Evolutionary conservation across 2,113 vertebrate species (phyloP), one percentile per base, ranked within the genome.

Genomic region (Podarcis muralis): DNA sequence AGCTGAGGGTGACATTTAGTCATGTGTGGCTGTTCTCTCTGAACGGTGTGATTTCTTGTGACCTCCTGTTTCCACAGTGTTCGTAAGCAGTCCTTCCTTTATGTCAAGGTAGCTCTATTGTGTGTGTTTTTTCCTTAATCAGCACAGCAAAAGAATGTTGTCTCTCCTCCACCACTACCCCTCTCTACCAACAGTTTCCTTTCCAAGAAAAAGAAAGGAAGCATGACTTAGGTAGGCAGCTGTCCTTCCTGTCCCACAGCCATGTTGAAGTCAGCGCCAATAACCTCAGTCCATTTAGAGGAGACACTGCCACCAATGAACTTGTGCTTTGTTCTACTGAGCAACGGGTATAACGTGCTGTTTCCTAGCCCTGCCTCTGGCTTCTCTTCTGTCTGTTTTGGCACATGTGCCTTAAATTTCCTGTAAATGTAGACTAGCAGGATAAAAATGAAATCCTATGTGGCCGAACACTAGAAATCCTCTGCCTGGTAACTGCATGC

Each of bases 311-410:
- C 8, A 84, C 40, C 65, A 27, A 80, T 87, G 86, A 68, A 71
- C 68, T 57, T 12, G 87, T 0, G 1, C 5, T 84, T 80, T 91
- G 81, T 93, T 91, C 90, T 93, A 32, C 48, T 53, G 48, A 89
- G 93, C 84, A 75, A 53, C 87, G 93, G 88, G 72, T 86, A 90
- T 77, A 71, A 76, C 9, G 30, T 92, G 78, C 35, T 92, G 88
- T 83, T 13, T 92, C 79, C 62, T 88, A 78, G 88, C 88, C 92
- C 65, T 92, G 87, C 92, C 91, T 57, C 92, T 92, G 92, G 90
- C 90, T 91, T 93, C 86, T 88, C 84, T 76, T 81, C 87, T 88
- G 27, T 13, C 66, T 91, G 81, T 53, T 2, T 91, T 92, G 84
- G 89, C 94, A 91, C 83, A 43, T 0, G 30, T 30, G 93, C 92